Evolutionary conservation across 2,113 vertebrate genomes (phyloP), one percentile per base, ranked within the genome.

Genomic region (Datnioides undecimradiatus): DNA sequence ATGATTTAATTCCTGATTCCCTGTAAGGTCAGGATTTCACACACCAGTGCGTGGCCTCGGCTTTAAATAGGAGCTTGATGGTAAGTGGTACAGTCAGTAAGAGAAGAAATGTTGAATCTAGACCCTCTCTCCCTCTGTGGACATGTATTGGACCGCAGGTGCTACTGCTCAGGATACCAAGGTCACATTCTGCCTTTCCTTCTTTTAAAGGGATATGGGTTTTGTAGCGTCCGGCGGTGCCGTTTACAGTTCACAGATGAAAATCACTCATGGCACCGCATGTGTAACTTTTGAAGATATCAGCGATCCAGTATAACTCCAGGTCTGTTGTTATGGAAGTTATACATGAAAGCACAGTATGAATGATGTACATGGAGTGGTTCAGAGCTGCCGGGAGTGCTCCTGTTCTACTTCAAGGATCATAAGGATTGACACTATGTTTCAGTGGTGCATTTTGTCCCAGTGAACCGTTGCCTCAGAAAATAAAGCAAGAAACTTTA

Each of bases 1-100:
- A 81, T 82, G 38, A 71, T 81, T 83, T 89, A 78, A 90, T 84
- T 69, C 59, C 75, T 65, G 66, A 87, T 79, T 77, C 83, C 63
- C 71, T 40, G 78, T 82, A 84, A 90, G 91, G 87, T 89, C 83
- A 81, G 60, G 82, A 80, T 85, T 88, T 84, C 67, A 87, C 79
- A 78, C 71, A 58, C 46, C 71, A 23, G 40, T 76, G 85, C 73
- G 74, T 14, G 49, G 58, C 68, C 64, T 68, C 21, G 34, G 64
- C 70, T 73, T 76, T 71, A 72, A 79, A 86, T 45, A 41, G 45
- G 68, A 72, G 51, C 19, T 23, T 64, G 67, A 65, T 19, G 54
- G n/a, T 83, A 27, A 85, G 60, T 16, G 41, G 40, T 49, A 5
- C 19, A 25, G 76, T 80, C 67, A 66, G 76, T n/a, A 2, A 23